Evolutionary conservation across 1,140 invertebrate genomes (phyloP).

Genomic region (Monochamus saltuarius): DNA sequence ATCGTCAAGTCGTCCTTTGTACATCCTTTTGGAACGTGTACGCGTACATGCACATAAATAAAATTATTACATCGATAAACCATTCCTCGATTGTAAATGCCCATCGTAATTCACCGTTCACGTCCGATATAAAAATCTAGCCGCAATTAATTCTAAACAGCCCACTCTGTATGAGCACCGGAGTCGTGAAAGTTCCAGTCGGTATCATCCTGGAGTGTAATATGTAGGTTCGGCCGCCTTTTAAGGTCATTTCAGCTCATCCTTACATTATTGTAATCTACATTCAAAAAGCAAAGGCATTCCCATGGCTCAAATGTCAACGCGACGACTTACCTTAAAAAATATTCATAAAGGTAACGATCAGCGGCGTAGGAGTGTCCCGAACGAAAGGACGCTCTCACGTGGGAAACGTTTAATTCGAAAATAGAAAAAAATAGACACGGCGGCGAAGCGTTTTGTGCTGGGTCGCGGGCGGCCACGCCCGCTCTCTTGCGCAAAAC

Average conservation of each 20-base stretch:
- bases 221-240: constrained; percentile 8
- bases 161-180: constrained; percentile 1
- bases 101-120: too few relatives aligned
- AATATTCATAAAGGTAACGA: constrained; percentile 8
- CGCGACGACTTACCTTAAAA: constrained; percentile 4
- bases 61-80: too few relatives aligned
- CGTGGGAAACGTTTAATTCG: background rate
- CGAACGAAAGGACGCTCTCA: background rate
- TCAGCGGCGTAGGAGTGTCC: background rate
- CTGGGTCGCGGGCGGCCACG: too few relatives aligned
- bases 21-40: too few relatives aligned
- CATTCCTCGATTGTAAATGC: too few relatives aligned
- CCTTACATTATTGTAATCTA: constrained; percentile 9
- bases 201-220: constrained; percentile 1
- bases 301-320: constrained; percentile 12
- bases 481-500: too few relatives aligned
- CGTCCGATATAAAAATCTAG: too few relatives aligned
- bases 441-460: too few relatives aligned
- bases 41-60: too few relatives aligned
- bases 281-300: constrained; percentile 10
- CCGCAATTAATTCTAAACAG: background rate
- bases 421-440: background rate
- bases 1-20: too few relatives aligned
- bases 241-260: constrained; percentile 12
- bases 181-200: constrained; percentile 7